phyloP scores from a whole-genome alignment of 2,113 vertebrate genomes.

The Hiodon tergisus region DNA sequence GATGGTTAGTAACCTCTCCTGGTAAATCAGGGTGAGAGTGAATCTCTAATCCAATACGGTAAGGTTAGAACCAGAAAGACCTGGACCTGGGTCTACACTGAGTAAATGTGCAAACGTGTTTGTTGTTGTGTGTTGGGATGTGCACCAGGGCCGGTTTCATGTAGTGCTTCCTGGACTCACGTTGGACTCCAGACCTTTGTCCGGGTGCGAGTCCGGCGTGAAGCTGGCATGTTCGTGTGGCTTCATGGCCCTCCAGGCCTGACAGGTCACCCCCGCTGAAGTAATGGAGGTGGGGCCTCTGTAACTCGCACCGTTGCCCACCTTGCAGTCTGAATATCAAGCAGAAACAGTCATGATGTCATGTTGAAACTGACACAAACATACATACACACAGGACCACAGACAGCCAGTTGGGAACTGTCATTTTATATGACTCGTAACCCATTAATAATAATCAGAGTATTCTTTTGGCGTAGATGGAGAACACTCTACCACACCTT shows the following conservation, averaged over 20 bases:
- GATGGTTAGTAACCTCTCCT: no score
- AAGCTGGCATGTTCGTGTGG: constrained; percentile 76
- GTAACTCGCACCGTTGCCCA: constrained; percentile 67
- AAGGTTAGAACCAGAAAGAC: no score
- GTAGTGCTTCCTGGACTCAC: constrained; percentile 56
- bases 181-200: constrained; percentile 73
- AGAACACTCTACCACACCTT: constrained; percentile 19
- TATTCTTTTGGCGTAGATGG: background rate
- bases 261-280: constrained; percentile 67
- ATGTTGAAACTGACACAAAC: background rate
- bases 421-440: background rate
- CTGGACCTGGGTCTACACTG: no score
- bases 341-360: background rate
- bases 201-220: constrained; percentile 67
- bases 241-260: constrained; percentile 74
- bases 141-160: background rate
- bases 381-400: background rate
- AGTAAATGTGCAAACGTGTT: no score
- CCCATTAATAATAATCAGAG: background rate
- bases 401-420: background rate
- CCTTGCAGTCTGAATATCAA: constrained; percentile 70
- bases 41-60: no score
- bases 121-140: no score
- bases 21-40: no score
- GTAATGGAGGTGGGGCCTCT: constrained; percentile 75